Evolutionary conservation across 2,888 invertebrate species (phyloP), one percentile per base, ranked within the genome.

Genomic region (Ephialtes manifestator): DNA sequence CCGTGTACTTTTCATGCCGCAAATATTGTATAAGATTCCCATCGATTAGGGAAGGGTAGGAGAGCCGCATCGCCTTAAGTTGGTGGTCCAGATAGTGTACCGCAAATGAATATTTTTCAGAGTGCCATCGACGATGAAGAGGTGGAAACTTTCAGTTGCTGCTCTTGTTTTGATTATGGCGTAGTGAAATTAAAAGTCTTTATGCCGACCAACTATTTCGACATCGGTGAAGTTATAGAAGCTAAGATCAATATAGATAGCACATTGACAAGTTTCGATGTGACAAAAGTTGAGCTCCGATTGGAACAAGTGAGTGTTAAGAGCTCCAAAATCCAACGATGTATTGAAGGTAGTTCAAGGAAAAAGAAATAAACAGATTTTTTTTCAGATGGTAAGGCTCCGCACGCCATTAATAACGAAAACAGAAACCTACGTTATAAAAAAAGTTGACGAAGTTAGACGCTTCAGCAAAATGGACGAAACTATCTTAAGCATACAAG

Each of bases 181-280:
- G 96, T 96, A 0, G 92, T 97, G 18, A 95, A 95, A 0, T 94
- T 96, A 51, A 95, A 96, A 81, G 95, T 96, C 0, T 94, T 94
- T 85, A 94, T 97, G 15, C 96, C 97, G 0, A 96, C 96, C 53
- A 95, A 95, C 0, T 97, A 97, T 0, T 97, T 96, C 92, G 96
- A 96, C 65, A 96, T 97, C 3, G 97, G 97, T 0, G 97, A 97
- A 94, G 94, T 94, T 43, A 96, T 97, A 18, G 18, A 70, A 48
- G 85, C 89, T 5, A 86, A 85, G 35, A 86, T 91, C 2, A 87
- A 89, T 43, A 84, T 90, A 0, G 84, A 89, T 72, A 91, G 91
- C 72, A 55, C 65, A n/a, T 89, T 89, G 13, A 81, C 71, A 7
- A 68, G 58, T 20, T 83, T 87, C 13, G 77, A 81, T 2, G 82